These are phyloP conservation scores for Pardalotus punctatus DNA, from an alignment of 2,113 vertebrate species.

Conservation along the genomic window DNA sequence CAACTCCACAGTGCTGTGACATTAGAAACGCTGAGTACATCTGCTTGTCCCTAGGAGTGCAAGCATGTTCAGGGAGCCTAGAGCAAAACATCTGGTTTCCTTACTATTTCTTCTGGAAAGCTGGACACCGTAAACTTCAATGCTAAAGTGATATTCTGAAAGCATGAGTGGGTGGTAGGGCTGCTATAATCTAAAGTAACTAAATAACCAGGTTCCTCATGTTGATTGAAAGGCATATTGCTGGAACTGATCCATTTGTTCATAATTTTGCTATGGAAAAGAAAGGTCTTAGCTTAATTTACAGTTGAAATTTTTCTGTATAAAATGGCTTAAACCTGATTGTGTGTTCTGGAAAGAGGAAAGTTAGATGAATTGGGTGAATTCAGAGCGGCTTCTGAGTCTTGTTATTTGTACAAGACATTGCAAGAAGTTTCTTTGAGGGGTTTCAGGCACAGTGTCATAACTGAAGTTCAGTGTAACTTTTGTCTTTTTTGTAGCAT, in stretches of 20 bases:
- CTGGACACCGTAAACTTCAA: rapidly evolving
- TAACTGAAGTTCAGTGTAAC: neutral
- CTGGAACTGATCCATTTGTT: neutral
- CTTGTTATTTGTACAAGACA: neutral
- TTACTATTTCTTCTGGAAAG: neutral
- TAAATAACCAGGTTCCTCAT: neutral
- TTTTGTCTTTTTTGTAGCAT: neutral
- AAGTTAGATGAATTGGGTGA: neutral
- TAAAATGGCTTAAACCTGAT: neutral
- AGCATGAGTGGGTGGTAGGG: rapidly evolving
- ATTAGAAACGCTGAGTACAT: neutral
- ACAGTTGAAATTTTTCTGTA: neutral
- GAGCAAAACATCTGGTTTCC: neutral
- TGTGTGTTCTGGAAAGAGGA: neutral
- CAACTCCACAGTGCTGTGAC: neutral
- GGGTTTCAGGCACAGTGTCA: neutral
- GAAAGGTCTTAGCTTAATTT: neutral
- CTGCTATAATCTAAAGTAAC: neutral
- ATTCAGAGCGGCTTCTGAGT: neutral
- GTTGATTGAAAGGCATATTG: neutral
- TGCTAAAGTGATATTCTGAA: neutral
- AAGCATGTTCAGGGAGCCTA: neutral
- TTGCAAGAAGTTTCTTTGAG: neutral
- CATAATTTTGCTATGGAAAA: neutral
- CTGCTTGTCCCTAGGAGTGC: neutral